Base-by-base conservation (phyloP, 1,140 invertebrate genomes). In the Popillia japonica region DNA sequence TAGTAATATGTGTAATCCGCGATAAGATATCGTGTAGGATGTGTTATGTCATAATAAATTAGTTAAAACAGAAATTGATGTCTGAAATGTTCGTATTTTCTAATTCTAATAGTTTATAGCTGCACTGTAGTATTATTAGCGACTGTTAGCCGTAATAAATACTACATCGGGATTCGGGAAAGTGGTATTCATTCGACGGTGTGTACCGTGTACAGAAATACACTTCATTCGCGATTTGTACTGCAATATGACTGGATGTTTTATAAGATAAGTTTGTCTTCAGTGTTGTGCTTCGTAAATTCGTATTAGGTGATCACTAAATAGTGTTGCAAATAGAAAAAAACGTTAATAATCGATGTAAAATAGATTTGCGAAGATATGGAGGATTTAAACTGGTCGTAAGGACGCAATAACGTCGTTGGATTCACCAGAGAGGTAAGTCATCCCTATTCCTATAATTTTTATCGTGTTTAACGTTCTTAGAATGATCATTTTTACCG, bases 141-240 rank as follows among this genome's bases (percentile, higher is more conserved):
- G 61, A 68, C 22, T 23, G 61, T 68, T 22, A 27, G 17, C 48
- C 22, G 27, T 68, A 68, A 68, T 68, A 68, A 68, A 68, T 34
- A 68, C 61, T 6, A 34, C 61, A 22, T 27, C 61, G 48, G 48
- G 48, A 55, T 68, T 68, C 27, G 61, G 61, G 61, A 68, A 68
- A 68, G 61, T 68, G 61, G 20, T 27, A 20, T 68, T 68, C 22
- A 11, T 34, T 34, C 27, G 27, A 34, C 4, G 27, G n/a, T 48
- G 44, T 17, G 44, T 48, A 7, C 44, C 27, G 17, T 10, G 61
- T 68, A 23, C 61, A 68, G 61, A 68, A 68, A 68, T 68, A 68
- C 44, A 48, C 27, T 68, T 68, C 61, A 68, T 68, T 68, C 61
- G 61, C 61, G 61, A 68, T 34, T 68, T 11, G 22, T 27, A 68